Evolutionary conservation across 2,888 invertebrate genomes (phyloP).

Genomic region (Andrena dorsata): DNA sequence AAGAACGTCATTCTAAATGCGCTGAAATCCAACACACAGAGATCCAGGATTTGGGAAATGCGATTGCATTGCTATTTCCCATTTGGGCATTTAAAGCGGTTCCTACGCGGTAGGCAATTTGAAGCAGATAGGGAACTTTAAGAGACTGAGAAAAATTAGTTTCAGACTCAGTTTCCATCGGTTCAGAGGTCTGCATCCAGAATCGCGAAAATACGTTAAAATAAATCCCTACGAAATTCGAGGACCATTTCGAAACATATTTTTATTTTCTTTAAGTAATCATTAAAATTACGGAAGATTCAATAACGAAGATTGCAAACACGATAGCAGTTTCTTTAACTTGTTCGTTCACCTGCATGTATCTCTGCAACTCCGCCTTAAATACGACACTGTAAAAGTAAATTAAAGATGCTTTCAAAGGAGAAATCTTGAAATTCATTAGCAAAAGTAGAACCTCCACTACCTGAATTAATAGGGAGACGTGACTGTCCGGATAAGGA

Average conservation of each 20-base stretch:
- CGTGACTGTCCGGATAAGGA: too few species aligned
- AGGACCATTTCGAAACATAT: background rate
- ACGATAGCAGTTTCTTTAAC: too few species aligned
- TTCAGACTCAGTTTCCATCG: conserved; percentile 1
- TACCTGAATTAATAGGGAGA: too few species aligned
- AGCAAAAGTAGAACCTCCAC: too few species aligned
- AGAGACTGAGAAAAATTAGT: conserved; percentile 13
- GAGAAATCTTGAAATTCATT: too few species aligned
- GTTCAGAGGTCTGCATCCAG: background rate
- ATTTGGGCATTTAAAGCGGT: conserved; percentile 14
- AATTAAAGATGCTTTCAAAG: too few species aligned
- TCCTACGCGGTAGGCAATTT: conserved; percentile 14
- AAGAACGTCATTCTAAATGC: too few species aligned
- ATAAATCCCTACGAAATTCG: conserved; percentile 1
- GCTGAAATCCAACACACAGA: too few species aligned
- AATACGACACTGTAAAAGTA: too few species aligned
- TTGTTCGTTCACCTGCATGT: too few species aligned
- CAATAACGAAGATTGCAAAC: too few species aligned
- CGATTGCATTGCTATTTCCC: conserved; percentile 16
- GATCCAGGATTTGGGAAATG: background rate
- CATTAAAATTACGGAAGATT: background rate
- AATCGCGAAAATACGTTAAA: background rate
- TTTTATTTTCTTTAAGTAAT: background rate
- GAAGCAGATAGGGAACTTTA: background rate
- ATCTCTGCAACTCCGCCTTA: too few species aligned